These are phyloP conservation scores for Platichthys flesus DNA, from an alignment of 2,113 vertebrate genomes.

Conservation along the genomic window DNA sequence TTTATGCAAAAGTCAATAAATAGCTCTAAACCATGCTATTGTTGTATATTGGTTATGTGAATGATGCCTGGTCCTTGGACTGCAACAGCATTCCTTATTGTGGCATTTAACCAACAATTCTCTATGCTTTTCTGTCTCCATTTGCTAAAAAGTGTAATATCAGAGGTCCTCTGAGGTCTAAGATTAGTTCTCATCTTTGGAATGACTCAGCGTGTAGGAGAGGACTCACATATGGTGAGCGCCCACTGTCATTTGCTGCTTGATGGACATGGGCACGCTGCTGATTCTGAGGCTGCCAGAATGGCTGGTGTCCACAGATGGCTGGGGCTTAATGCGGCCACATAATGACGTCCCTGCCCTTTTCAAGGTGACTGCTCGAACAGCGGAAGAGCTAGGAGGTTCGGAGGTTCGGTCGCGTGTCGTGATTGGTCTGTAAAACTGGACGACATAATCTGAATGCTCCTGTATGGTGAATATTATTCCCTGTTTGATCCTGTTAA, in stretches of 20 bases:
- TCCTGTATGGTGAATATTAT: background rate
- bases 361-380: conserved; percentile 71
- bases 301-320: conserved; percentile 75
- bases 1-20: conserved; percentile 12
- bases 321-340: conserved; percentile 58
- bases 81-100: conserved; percentile 25
- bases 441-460: conserved; percentile 5
- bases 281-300: conserved; percentile 66
- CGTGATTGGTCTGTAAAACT: conserved; percentile 7
- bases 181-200: conserved; percentile 46
- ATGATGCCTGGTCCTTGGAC: background rate
- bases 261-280: conserved; percentile 59
- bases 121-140: conserved; percentile 31
- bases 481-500: background rate
- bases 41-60: background rate
- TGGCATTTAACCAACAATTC: conserved; percentile 32
- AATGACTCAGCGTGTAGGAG: conserved; percentile 53
- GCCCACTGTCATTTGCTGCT: conserved; percentile 65
- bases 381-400: conserved; percentile 25
- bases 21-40: background rate
- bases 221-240: conserved; percentile 64
- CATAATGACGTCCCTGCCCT: conserved; percentile 60
- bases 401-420: background rate
- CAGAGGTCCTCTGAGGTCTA: conserved; percentile 29
- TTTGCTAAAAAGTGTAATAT: conserved; percentile 46